These are phyloP conservation scores for Ageneiosus marmoratus DNA, from an alignment of 2,113 vertebrate species.

Conservation along the genomic window DNA sequence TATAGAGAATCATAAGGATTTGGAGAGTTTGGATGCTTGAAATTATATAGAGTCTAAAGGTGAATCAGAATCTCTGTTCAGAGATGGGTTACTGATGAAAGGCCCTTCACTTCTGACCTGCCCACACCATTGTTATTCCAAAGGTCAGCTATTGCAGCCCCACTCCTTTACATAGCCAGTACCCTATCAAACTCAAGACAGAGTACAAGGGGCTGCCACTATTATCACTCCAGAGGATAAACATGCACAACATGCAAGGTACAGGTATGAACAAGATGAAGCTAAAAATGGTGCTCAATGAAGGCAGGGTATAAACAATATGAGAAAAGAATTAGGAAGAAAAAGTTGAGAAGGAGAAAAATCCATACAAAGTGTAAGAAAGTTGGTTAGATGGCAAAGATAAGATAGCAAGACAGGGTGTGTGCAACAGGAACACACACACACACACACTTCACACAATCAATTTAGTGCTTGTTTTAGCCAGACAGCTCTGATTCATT, in stretches of 20 bases:
- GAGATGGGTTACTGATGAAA: neutral
- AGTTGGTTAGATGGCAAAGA: neutral
- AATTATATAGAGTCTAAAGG: slow-evolving; percentile 21
- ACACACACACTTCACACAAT: slow-evolving; percentile 13
- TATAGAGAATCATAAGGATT: slow-evolving; percentile 11
- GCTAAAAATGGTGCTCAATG: neutral
- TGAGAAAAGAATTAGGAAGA: neutral
- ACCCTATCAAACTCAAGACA: slow-evolving; percentile 1
- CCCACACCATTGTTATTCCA: slow-evolving; percentile 32
- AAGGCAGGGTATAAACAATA: neutral
- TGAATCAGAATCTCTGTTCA: slow-evolving; percentile 5
- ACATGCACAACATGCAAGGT: neutral
- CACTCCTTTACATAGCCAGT: slow-evolving; percentile 9
- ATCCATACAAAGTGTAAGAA: too few species aligned
- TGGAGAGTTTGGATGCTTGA: slow-evolving; percentile 26
- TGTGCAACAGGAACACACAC: neutral
- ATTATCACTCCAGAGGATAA: neutral
- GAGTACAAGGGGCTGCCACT: slow-evolving; percentile 12
- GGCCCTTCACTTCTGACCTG: slow-evolving; percentile 20
- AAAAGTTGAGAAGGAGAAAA: neutral
- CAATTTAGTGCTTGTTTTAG: slow-evolving; percentile 33
- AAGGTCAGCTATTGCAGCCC: slow-evolving; percentile 45
- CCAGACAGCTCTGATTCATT: slow-evolving; percentile 39
- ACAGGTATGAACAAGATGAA: neutral
- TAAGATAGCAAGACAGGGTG: neutral